phyloP scores from a whole-genome alignment of 2,113 vertebrate species.

The Anser brachyrhynchus region DNA sequence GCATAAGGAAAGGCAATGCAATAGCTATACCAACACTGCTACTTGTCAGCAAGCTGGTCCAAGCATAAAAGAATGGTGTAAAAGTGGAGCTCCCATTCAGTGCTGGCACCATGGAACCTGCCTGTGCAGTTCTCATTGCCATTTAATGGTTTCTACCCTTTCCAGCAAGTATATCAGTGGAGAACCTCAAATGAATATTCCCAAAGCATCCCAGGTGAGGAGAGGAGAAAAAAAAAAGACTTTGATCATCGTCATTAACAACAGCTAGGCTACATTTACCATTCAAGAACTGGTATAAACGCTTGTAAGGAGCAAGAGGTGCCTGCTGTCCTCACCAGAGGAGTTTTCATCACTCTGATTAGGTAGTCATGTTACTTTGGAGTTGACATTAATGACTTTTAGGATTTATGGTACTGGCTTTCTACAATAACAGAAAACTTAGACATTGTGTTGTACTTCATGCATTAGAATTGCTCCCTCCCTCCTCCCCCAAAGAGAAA shows the following conservation, averaged over 20 bases:
- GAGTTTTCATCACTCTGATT: not conserved
- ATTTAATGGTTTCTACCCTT: not conserved
- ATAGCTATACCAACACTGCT: not conserved
- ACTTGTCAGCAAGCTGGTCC: not conserved
- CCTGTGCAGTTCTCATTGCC: not conserved
- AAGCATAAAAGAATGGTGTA: not conserved
- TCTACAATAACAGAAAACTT: not conserved
- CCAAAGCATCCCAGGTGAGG: not conserved
- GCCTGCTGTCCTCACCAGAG: not conserved
- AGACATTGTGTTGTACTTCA: not conserved
- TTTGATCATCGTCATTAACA: not conserved
- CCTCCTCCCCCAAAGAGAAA: not conserved
- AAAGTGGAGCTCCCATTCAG: not conserved
- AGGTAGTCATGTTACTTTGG: not conserved
- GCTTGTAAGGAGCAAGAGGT: not conserved
- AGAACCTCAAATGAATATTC: not conserved
- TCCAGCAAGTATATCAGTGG: not conserved
- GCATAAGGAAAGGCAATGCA: not conserved
- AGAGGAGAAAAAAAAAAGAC: no score
- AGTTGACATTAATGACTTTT: not conserved
- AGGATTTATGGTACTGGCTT: not conserved
- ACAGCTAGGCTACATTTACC: not conserved
- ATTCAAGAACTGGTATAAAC: not conserved
- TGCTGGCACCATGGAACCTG: not conserved
- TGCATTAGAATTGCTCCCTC: not conserved